Evolutionary conservation across 2,888 invertebrate genomes (phyloP), one percentile per base, ranked within the genome.

Genomic region (Nomada fabriciana): DNA sequence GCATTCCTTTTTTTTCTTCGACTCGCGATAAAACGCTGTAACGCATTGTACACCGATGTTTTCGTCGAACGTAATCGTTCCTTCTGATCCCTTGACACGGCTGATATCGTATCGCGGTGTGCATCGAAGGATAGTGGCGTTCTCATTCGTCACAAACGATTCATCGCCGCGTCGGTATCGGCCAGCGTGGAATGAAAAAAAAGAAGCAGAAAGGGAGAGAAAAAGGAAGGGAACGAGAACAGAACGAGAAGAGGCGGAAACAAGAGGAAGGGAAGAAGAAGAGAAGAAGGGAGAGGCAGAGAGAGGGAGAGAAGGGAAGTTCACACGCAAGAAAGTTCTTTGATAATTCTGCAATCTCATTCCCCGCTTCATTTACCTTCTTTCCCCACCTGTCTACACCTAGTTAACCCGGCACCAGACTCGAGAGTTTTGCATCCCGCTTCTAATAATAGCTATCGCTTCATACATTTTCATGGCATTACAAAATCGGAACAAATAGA

Each of bases 401-500:
- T 88, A 89, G 88, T 88, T 88, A 88, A 88, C 89, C 87, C 59
- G 76, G 71, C 77, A 43, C 65, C 55, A 73, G 77, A 73, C 67
- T 59, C 68, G 69, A 55, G 83, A 88, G 87, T 92, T 92, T 92
- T 91, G 90, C 92, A 91, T 92, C 90, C 88, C 91, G 88, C 89
- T 93, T 91, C 91, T 91, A 93, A 93, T 93, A 93, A 93, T 93
- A 93, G 91, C 91, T 87, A 90, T 90, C 86, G 91, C 91, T 92
- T 93, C 93, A 93, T 93, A 93, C 92, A 93, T 93, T 93, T 93
- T 93, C 93, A 93, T 93, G 93, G 89, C 90, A 91, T 93, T 92
- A 93, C 93, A 93, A 92, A 93, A 93, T 93, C 92, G 91, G 91
- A 93, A 93, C 93, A 93, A 93, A 93, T 94, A 93, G 92, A 93